Evolutionary conservation across 2,888 invertebrate genomes (phyloP).

Genomic region (Autographa pulchrina): DNA sequence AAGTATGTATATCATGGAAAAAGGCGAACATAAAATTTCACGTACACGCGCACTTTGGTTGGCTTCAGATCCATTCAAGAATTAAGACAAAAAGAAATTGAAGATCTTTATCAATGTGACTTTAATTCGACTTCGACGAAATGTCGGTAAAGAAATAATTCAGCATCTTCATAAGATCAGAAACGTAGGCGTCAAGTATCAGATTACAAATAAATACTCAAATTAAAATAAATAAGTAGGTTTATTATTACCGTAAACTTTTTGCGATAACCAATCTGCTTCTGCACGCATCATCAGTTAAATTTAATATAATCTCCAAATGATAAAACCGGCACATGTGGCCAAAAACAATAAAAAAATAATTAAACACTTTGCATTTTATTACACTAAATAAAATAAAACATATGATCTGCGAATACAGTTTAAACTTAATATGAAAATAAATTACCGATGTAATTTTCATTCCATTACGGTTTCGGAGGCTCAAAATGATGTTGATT

Average conservation of each 20-base stretch:
- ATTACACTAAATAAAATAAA: conserved; percentile 5
- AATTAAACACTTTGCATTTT: conserved; percentile 3
- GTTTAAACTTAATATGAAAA: conserved; percentile 20
- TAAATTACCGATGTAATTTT: conserved; percentile 21
- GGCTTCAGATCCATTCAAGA: neutral
- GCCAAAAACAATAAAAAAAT: neutral
- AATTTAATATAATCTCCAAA: neutral
- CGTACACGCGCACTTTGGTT: neutral
- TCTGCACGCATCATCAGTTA: neutral
- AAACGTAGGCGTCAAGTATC: neutral
- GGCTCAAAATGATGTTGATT: conserved; percentile 31
- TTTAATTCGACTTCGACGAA: neutral
- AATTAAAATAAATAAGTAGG: neutral
- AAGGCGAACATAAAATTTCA: neutral
- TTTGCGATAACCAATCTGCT: neutral
- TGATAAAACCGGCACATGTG: neutral
- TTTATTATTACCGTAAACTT: neutral
- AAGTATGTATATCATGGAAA: too few species aligned
- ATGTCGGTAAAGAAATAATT: neutral
- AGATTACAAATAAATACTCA: conserved; percentile 1
- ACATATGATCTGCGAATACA: neutral
- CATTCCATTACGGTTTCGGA: conserved; percentile 27
- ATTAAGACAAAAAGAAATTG: neutral
- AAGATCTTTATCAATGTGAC: neutral
- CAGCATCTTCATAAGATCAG: neutral